A percentile compares a stretch with the other conserved stretches of the same genome.
Conservation (phyloP, 2,797 vertebrate genomes). For the Benthosema pterotum region DNA sequence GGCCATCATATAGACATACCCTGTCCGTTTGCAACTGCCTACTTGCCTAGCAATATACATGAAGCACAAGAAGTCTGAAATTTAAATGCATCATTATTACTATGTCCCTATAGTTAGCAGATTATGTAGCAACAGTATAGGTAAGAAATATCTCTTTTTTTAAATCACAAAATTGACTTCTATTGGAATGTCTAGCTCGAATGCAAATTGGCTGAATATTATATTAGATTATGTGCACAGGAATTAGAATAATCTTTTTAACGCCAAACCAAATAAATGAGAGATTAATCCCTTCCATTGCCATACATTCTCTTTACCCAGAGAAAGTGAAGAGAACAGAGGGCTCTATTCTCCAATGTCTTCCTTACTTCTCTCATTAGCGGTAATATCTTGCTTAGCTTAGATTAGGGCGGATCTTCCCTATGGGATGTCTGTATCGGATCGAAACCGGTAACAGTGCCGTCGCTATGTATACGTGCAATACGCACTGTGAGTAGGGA, state of each 20-base stretch:
- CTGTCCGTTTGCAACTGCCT: too few species aligned
- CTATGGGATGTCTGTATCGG: too few species aligned
- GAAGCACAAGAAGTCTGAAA: too few species aligned
- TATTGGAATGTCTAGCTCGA: background rate
- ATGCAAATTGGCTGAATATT: background rate
- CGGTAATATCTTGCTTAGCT: background rate
- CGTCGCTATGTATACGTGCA: too few species aligned
- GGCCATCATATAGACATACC: conserved; percentile 17
- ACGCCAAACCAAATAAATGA: conserved; percentile 32
- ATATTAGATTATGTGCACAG: background rate
- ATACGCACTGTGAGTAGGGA: too few species aligned
- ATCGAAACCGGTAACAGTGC: too few species aligned
- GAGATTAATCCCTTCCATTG: conserved; percentile 19
- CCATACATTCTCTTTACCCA: background rate
- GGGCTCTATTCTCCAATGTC: background rate
- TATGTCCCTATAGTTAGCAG: too few species aligned
- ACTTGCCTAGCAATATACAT: background rate
- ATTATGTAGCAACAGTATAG: background rate
- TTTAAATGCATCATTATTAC: too few species aligned
- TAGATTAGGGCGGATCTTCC: background rate
- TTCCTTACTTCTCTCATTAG: background rate
- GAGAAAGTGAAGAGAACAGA: background rate
- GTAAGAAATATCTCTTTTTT: background rate
- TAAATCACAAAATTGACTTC: background rate
- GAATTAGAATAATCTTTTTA: background rate